Evolutionary conservation across 2,888 invertebrate species (phyloP).

Genomic region (Xestia rhomboidea): DNA sequence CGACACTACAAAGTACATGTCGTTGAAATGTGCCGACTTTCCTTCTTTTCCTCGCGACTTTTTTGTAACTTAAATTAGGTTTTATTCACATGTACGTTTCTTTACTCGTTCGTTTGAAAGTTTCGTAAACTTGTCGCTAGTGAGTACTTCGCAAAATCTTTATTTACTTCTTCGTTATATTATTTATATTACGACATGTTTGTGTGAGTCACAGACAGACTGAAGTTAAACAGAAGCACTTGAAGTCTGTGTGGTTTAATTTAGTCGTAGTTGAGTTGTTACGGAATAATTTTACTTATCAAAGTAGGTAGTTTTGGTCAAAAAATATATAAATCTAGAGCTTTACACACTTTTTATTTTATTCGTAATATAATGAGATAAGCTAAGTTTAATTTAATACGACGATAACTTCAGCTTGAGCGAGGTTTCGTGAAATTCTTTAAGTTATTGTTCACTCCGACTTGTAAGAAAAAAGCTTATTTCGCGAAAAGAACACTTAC

Average conservation of each 20-base stretch:
- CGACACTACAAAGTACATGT: conserved; percentile 40
- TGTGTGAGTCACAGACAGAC: conserved; percentile 13
- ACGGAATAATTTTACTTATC: background rate
- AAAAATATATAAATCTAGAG: background rate
- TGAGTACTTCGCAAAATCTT: conserved; percentile 27
- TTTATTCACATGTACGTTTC: conserved; percentile 54
- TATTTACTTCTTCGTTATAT: conserved; percentile 27
- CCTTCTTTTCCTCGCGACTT: conserved; percentile 33
- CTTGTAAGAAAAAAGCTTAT: conserved; percentile 39
- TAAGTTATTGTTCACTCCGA: conserved; percentile 17
- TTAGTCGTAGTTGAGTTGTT: background rate
- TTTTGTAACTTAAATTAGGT: conserved; percentile 65
- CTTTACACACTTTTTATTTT: conserved; percentile 16
- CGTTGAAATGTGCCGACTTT: conserved; percentile 51
- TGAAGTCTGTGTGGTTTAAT: conserved; percentile 15
- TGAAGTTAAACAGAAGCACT: conserved; percentile 20
- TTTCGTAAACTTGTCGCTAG: conserved; percentile 47
- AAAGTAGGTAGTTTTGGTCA: background rate
- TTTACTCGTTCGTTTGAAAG: conserved; percentile 53
- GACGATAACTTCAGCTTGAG: conserved; percentile 29
- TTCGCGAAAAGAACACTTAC: background rate
- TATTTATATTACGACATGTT: conserved; percentile 16
- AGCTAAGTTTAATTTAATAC: conserved; percentile 31
- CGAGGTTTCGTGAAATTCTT: conserved; percentile 3
- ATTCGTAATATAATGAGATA: conserved; percentile 18